Evolutionary conservation across 2,888 invertebrate species (phyloP), one percentile per base, ranked within the genome.

Genomic region (Mesopsocus fuscifrons): DNA sequence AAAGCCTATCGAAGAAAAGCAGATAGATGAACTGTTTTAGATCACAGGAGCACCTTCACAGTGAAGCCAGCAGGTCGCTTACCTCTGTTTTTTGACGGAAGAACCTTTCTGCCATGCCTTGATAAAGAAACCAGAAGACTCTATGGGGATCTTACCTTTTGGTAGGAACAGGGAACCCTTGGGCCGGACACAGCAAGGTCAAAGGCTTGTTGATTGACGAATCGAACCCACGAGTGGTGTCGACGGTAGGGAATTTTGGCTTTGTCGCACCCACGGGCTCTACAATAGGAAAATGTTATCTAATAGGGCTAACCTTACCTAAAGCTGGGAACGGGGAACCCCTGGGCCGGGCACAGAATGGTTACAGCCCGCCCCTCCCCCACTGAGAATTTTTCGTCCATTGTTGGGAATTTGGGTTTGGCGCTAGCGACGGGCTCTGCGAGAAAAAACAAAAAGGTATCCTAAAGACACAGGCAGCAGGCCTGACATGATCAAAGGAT

Each of bases 191-290:
- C 52, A 77, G 62, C 49, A 81, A 58, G 35, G 77, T 74, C 51
- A 73, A 55, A 46, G 64, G 65, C 41, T 56, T 55, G 21, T 53
- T 53, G 22, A 53, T 52, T 49, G 44, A 44, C 18, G 54, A 52
- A 30, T 52, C 45, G 38, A 57, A 52, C 45, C 58, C 58, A 41
- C 55, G 57, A 44, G 55, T 51, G 53, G 57, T 59, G 52, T 61
- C 60, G 53, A 59, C 49, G 30, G 57, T 59, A 3, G 63, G 59
- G 46, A 65, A 56, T 53, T 76, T 77, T 49, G 79, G 79, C 50
- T 72, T 69, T 47, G 77, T 75, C 59, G 76, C 77, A 63, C 78
- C 77, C 64, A 81, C 72, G 52, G 83, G 82, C 68, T 82, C 78
- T 77, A 60, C 34, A 43, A 49, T 50, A 49, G 44, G 45, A 49